A percentile compares a stretch with the other conserved stretches of the same genome.
Evolutionary conservation across 2,113 vertebrate genomes (phyloP).

Genomic region (Pteronura brasiliensis): DNA sequence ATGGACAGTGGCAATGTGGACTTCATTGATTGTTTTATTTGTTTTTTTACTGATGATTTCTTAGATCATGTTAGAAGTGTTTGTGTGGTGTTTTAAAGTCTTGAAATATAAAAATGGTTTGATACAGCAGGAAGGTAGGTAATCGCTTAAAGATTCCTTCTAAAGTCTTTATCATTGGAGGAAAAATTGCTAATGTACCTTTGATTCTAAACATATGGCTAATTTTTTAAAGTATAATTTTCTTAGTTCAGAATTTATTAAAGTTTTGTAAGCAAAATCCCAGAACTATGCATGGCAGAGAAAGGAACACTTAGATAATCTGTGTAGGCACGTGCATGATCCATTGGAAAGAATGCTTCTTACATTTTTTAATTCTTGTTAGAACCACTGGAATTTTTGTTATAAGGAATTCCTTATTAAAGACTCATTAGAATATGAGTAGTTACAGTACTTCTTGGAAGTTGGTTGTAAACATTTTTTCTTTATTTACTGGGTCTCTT

Average conservation of each 20-base stretch:
- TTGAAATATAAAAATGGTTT: not conserved
- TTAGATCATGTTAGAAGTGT: not conserved
- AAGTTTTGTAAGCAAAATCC: not conserved
- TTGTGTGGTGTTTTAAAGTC: not conserved
- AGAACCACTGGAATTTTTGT: not conserved
- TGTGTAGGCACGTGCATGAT: not conserved
- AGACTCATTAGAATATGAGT: not conserved
- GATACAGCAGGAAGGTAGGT: not conserved
- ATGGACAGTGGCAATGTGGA: not conserved
- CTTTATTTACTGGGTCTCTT: not conserved
- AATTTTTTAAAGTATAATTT: not conserved
- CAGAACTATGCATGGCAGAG: not conserved
- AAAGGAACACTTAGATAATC: not conserved
- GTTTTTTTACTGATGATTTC: not conserved
- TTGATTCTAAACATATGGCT: not conserved
- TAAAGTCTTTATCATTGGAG: not conserved
- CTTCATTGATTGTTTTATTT: not conserved
- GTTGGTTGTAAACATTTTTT: not conserved
- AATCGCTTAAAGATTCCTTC: not conserved
- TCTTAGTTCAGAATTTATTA: not conserved
- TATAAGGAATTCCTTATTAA: not conserved
- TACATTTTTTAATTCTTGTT: not conserved
- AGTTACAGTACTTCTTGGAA: not conserved
- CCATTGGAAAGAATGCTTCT: not conserved
- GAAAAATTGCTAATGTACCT: not conserved